Conservation (phyloP, 2,888 invertebrate species). For the Drosophila bunnanda region DNA sequence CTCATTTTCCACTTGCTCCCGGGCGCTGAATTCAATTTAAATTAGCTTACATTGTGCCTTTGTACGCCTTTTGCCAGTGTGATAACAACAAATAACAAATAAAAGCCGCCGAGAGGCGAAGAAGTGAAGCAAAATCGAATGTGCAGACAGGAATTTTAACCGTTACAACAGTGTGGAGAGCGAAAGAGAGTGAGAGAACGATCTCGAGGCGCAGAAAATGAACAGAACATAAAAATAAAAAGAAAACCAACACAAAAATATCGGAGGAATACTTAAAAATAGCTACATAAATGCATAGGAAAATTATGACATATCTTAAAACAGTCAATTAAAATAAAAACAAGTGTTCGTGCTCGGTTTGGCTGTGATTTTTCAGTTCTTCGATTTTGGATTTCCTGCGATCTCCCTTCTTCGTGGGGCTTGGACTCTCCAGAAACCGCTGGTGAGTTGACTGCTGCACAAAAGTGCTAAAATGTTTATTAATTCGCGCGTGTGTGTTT, state of each 20-base stretch:
- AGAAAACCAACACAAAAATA: neutral
- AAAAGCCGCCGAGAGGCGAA: conserved; percentile 19
- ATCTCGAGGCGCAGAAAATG: conserved; percentile 6
- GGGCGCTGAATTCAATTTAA: conserved; percentile 59
- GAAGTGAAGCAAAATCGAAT: conserved; percentile 27
- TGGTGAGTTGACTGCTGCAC: conserved; percentile 29
- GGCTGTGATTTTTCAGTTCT: neutral
- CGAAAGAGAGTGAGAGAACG: neutral
- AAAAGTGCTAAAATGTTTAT: conserved; percentile 19
- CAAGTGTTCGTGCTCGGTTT: neutral
- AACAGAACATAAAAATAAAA: conserved; percentile 6
- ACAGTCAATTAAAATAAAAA: conserved; percentile 29
- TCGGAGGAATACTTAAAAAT: conserved; percentile 15
- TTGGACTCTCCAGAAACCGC: conserved; percentile 14
- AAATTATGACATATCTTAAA: conserved; percentile 37
- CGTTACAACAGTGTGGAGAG: conserved; percentile 24
- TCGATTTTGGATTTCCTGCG: conserved; percentile 1
- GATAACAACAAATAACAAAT: conserved; percentile 34
- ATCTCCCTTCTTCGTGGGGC: neutral
- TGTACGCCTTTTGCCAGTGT: conserved; percentile 44
- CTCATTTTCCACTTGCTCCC: conserved; percentile 52
- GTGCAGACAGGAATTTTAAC: conserved; percentile 29
- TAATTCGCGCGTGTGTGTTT: conserved; percentile 36
- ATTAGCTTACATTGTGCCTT: conserved; percentile 66
- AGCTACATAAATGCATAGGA: conserved; percentile 14